These are phyloP conservation scores for Micrasema minimum DNA, from an alignment of 1,140 invertebrate species.

Conservation along the genomic window DNA sequence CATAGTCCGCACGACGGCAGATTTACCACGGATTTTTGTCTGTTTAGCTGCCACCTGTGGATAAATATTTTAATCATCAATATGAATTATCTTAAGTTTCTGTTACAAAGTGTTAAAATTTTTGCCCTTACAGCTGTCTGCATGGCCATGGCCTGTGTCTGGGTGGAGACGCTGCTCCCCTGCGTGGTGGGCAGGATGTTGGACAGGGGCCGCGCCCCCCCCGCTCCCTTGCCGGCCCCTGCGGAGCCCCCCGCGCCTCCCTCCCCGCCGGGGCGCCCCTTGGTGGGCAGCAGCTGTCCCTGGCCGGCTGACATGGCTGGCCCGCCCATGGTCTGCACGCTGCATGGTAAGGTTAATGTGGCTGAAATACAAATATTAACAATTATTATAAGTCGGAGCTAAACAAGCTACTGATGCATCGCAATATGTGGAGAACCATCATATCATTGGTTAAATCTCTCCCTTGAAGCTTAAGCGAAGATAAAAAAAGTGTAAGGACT, in stretches of 20 bases:
- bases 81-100: too few relatives aligned
- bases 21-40: conserved; percentile 65
- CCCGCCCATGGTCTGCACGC: conserved; percentile 62
- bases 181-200: conserved; percentile 78
- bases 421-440: too few relatives aligned
- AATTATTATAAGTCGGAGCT: too few relatives aligned
- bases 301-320: conserved; percentile 48
- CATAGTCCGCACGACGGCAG: conserved; percentile 69
- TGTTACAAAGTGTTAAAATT: too few relatives aligned
- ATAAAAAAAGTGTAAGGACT: too few relatives aligned
- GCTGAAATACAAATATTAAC: conserved; percentile 55
- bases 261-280: not conserved
- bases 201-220: conserved; percentile 61
- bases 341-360: conserved; percentile 65
- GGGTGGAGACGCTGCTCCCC: conserved; percentile 79
- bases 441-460: too few relatives aligned
- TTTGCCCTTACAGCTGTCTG: conserved; percentile 25
- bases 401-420: too few relatives aligned
- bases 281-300: conserved; percentile 59
- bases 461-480: too few relatives aligned
- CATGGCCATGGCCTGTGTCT: conserved; percentile 62
- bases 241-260: not conserved
- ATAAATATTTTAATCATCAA: conserved; percentile 22
- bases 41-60: conserved; percentile 56
- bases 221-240: not conserved